These are phyloP conservation scores for Pteropus alecto DNA, from an alignment of 2,113 vertebrate species.

Conservation along the genomic window DNA sequence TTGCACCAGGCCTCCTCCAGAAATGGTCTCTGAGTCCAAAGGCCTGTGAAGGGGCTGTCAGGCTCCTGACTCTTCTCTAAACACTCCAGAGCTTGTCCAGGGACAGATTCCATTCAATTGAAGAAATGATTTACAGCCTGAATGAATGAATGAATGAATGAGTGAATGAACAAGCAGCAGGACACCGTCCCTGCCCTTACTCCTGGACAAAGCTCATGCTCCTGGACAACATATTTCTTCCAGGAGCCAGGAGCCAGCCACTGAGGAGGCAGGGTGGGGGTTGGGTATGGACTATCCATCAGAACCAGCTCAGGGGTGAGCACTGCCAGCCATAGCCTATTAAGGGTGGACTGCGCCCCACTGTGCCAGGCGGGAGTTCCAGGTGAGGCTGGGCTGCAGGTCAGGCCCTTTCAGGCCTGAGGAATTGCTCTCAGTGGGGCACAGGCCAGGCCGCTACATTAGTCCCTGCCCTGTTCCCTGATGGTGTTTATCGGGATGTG, in stretches of 20 bases:
- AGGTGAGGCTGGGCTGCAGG: neutral
- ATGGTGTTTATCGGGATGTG: slow-evolving; percentile 84
- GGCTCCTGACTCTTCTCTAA: neutral
- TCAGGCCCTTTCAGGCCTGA: slow-evolving; percentile 59
- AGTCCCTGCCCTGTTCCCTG: slow-evolving; percentile 78
- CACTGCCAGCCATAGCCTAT: neutral
- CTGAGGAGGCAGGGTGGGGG: too few relatives aligned
- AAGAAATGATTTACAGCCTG: neutral
- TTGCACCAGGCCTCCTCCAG: too few relatives aligned
- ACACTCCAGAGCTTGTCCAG: neutral
- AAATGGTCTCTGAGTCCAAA: neutral
- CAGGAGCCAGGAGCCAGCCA: neutral
- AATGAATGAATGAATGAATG: neutral
- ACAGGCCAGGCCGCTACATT: slow-evolving; percentile 74
- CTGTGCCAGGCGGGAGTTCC: neutral
- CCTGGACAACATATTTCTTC: neutral
- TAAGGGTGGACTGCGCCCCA: neutral
- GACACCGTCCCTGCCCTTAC: too few relatives aligned
- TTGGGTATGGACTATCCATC: neutral
- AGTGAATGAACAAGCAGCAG: neutral
- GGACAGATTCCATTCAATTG: neutral
- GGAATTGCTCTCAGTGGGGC: slow-evolving; percentile 52
- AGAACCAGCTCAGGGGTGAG: neutral
- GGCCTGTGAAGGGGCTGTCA: neutral
- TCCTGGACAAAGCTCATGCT: neutral